Conservation (phyloP, 2,888 invertebrate genomes). For the Drosophila putrida region DNA sequence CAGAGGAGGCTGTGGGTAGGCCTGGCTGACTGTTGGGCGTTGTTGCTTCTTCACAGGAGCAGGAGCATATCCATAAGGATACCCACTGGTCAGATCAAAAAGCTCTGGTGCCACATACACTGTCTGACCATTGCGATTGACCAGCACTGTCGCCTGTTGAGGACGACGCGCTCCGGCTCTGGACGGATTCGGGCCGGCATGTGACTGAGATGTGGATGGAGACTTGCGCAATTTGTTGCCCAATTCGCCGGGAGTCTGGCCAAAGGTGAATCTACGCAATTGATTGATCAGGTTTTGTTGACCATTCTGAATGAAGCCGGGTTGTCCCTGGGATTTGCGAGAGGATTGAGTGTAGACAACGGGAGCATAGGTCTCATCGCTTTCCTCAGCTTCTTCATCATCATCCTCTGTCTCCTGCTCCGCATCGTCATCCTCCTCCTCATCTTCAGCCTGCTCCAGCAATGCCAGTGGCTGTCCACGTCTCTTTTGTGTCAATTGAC, state of each 20-base stretch:
- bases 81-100: conserved; percentile 47
- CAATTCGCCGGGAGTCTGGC: conserved; percentile 66
- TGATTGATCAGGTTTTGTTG: conserved; percentile 79
- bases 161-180: conserved; percentile 52
- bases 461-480: conserved; percentile 48
- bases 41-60: conserved; percentile 25
- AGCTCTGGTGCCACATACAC: conserved; percentile 73
- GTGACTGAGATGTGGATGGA: conserved; percentile 4
- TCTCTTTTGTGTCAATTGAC: conserved; percentile 25
- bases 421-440: conserved; percentile 51
- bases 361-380: conserved; percentile 43
- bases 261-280: conserved; percentile 74
- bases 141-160: conserved; percentile 68
- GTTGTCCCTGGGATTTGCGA: conserved; percentile 48
- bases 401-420: conserved; percentile 33
- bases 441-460: conserved; percentile 51
- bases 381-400: conserved; percentile 35
- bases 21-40: conserved; percentile 33
- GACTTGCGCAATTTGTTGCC: conserved; percentile 51
- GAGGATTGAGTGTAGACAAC: conserved; percentile 41
- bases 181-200: background rate
- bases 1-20: conserved; percentile 70
- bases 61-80: conserved; percentile 52
- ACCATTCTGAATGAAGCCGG: conserved; percentile 72
- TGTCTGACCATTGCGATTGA: conserved; percentile 80